phyloP scores from a whole-genome alignment of 2,113 vertebrate species.

The Motacilla alba region DNA sequence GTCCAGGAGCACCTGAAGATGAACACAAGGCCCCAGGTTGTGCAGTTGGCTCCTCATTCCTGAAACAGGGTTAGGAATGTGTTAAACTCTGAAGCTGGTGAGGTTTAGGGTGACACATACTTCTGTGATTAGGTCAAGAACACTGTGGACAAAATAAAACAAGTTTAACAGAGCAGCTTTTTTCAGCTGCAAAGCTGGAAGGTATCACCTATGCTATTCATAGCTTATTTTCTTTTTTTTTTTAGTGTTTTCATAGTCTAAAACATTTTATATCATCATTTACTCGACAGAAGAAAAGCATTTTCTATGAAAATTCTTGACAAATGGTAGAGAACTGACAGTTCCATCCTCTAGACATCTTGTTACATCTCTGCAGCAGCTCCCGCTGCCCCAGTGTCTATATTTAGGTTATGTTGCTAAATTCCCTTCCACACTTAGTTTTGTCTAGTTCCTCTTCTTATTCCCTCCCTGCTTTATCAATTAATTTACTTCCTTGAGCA shows the following conservation, averaged over 20 bases:
- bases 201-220: neutral
- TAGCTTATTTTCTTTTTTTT: neutral
- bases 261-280: neutral
- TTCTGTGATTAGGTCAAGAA: neutral
- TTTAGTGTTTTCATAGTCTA: neutral
- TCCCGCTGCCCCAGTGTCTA: neutral
- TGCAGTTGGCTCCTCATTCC: neutral
- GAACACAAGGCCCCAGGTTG: neutral
- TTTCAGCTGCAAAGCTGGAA: neutral
- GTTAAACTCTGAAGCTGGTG: neutral
- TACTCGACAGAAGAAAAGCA: neutral
- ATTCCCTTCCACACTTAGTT: neutral
- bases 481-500: neutral
- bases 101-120: neutral
- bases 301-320: neutral
- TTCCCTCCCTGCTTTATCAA: neutral
- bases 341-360: neutral
- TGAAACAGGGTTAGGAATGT: neutral
- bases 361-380: neutral
- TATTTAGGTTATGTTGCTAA: neutral
- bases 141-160: neutral
- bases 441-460: neutral
- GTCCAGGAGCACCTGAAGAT: neutral
- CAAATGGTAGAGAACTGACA: neutral
- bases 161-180: neutral